A percentile compares a stretch with the other conserved stretches of the same genome.
Conservation (phyloP, 2,888 invertebrate genomes). For the Pseudolycoriella hygida region DNA sequence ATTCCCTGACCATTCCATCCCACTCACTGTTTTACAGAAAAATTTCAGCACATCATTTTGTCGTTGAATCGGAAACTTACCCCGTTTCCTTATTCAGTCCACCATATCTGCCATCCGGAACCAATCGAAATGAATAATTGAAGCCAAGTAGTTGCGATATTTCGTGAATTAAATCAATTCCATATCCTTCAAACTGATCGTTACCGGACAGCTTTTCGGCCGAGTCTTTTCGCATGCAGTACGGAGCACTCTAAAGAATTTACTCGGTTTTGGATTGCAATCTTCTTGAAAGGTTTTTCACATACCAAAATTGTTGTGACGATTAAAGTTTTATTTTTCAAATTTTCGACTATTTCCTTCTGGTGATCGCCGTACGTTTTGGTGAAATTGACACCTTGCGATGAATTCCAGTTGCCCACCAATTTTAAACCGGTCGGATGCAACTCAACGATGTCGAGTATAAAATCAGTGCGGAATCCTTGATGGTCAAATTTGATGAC, state of each 20-base stretch:
- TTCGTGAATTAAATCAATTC: conserved; percentile 83
- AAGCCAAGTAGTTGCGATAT: conserved; percentile 75
- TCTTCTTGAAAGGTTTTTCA: background rate
- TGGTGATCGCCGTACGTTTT: conserved; percentile 69
- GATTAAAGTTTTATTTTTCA: conserved; percentile 80
- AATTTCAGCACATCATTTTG: background rate
- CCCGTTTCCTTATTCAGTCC: conserved; percentile 55
- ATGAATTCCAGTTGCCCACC: conserved; percentile 79
- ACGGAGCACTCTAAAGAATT: conserved; percentile 68
- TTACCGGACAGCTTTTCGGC: conserved; percentile 71
- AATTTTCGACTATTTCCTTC: conserved; percentile 72
- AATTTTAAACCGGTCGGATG: conserved; percentile 66
- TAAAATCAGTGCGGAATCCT: conserved; percentile 82
- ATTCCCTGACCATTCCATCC: conserved; percentile 81
- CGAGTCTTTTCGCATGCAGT: conserved; percentile 84
- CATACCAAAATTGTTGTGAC: conserved; percentile 84
- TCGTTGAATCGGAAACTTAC: conserved; percentile 4
- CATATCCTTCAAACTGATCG: conserved; percentile 88
- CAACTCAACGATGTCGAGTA: conserved; percentile 80
- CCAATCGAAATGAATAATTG: conserved; percentile 71
- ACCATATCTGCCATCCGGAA: conserved; percentile 74
- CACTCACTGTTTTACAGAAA: conserved; percentile 44
- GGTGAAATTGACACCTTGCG: conserved; percentile 74
- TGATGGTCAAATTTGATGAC: conserved; percentile 86
- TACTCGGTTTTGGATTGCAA: background rate